A percentile compares a stretch with the other conserved stretches of the same genome.
phyloP scores from a whole-genome alignment of 2,113 vertebrate species.

The Chloroceryle aenea region DNA sequence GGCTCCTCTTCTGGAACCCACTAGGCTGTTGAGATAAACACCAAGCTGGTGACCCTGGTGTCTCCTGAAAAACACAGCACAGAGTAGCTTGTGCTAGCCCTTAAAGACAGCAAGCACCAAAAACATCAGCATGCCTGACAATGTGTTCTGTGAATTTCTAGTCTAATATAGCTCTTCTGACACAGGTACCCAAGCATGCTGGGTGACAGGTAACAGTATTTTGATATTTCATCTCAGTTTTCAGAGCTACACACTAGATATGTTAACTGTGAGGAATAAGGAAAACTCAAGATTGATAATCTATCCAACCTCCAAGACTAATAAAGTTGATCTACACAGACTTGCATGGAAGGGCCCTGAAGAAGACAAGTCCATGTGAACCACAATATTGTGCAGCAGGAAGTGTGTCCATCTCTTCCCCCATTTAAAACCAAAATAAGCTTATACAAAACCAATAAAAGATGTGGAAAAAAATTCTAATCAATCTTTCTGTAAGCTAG shows the following conservation, averaged over 20 bases:
- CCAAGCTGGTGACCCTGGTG: not conserved
- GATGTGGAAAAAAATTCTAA: not conserved
- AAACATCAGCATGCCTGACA: not conserved
- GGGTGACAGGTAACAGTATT: not conserved
- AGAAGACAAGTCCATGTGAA: not conserved
- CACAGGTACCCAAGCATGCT: rapidly evolving
- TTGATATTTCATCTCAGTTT: not conserved
- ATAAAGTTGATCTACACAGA: not conserved
- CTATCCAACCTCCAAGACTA: not conserved
- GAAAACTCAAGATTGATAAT: not conserved
- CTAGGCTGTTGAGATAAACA: not conserved
- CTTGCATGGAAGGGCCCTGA: not conserved
- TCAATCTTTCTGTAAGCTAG: not conserved
- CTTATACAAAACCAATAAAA: not conserved
- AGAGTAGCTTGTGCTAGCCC: not conserved
- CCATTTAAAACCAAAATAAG: not conserved
- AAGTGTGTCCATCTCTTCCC: not conserved
- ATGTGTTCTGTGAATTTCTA: not conserved
- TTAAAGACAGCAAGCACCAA: not conserved
- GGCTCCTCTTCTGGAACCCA: not conserved
- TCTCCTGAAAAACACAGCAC: not conserved
- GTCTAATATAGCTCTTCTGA: not conserved
- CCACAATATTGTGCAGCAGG: not conserved
- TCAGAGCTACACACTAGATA: not conserved
- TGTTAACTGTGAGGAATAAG: not conserved